Evolutionary conservation across 2,888 invertebrate genomes (phyloP).

Genomic region (Nipponacmea schrenckii): DNA sequence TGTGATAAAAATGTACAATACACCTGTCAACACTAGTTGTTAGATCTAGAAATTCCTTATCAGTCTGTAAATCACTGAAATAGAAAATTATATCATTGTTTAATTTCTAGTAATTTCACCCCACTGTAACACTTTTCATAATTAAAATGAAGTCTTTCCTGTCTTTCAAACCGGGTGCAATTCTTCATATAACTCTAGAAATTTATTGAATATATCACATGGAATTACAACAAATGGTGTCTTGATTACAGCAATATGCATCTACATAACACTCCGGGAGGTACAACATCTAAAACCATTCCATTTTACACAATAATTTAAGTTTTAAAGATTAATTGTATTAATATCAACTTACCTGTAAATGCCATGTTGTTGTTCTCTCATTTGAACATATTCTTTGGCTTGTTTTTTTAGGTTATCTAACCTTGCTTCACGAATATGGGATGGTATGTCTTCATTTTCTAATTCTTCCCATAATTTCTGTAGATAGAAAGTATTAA

Average conservation of each 20-base stretch:
- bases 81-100: conserved; percentile 3
- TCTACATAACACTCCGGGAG: too few species aligned
- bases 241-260: too few species aligned
- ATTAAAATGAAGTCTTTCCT: too few species aligned
- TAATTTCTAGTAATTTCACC: too few species aligned
- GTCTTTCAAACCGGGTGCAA: too few species aligned
- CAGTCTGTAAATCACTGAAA: conserved; percentile 53
- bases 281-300: too few species aligned
- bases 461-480: conserved; percentile 61
- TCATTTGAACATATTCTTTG: conserved; percentile 47
- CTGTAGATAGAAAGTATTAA: conserved; percentile 33
- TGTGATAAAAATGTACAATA: conserved; percentile 64
- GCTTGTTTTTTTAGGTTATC: conserved; percentile 55
- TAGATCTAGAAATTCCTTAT: conserved; percentile 58
- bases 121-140: too few species aligned
- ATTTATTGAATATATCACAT: too few species aligned
- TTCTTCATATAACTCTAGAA: too few species aligned
- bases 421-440: conserved; percentile 61
- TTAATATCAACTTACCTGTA: conserved; percentile 46
- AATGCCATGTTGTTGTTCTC: conserved; percentile 54
- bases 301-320: too few species aligned
- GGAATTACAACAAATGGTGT: too few species aligned
- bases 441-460: conserved; percentile 61
- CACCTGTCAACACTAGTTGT: conserved; percentile 58
- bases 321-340: too few species aligned